Base-by-base conservation (phyloP, 2,113 vertebrate genomes). In the Anhinga anhinga region DNA sequence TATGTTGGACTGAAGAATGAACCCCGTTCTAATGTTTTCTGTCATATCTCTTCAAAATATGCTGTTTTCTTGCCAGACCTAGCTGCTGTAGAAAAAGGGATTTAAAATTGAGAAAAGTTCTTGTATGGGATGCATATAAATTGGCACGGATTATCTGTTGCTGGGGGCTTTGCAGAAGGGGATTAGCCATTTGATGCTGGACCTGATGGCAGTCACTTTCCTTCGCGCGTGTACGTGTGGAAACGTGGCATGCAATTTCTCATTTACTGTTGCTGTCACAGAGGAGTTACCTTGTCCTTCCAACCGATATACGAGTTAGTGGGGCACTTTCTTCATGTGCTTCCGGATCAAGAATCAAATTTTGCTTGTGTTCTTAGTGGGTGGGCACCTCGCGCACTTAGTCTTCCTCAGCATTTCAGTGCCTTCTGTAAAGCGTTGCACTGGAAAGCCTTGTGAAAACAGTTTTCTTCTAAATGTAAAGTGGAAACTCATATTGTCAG, bases 271-370 rank as follows among this genome's bases (percentile, higher is more conserved):
- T 80, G 71, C 67, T 65, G 56, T 81, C 79, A 63, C 67, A 69
- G 49, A 65, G 66, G 11, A 81, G 22, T 44, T 82, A 91, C 17
- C 47, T 26, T 29, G 13, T 62, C 42, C 82, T 62, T 45, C 82
- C 29, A 30, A 55, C 29, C 59, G 10, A 4, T 10, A 0, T 7
- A 42, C 27, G n/a, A 34, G 5, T 11, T 13, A 9, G 2, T 27
- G 38, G 21, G 53, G 40, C 47, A 42, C 42, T 66, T 93, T 34
- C 34, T 56, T 87, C 49, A 2, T 7, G 11, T 56, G 15, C 36
- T 69, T 67, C 59, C 69, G 81, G 30, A 32, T 19, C 15, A 27
- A 49, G 34, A 73, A 40, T 25, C 81, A 53, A 52, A 40, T 70
- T 76, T 69, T 69, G 16, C 14, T 47, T 29, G 2, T 49, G 29